Evolutionary conservation across 2,113 vertebrate genomes (phyloP).

Genomic region (Labeo rohita): DNA sequence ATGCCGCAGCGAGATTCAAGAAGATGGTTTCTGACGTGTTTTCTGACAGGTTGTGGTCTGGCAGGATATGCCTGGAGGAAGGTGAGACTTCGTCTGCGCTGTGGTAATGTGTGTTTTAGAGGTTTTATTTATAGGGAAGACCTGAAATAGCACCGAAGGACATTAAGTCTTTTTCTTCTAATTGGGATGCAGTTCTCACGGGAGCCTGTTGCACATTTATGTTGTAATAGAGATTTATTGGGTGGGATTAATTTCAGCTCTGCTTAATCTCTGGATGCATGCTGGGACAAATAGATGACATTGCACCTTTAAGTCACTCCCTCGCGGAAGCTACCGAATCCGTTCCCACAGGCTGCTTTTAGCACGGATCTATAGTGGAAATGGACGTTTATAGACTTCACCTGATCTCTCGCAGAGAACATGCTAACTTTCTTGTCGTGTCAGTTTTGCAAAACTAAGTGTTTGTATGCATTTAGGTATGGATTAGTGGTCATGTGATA

Average conservation of each 20-base stretch:
- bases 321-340: neutral
- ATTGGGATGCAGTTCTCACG: slow-evolving; percentile 49
- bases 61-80: slow-evolving; percentile 3
- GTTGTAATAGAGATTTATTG: slow-evolving; percentile 46
- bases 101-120: neutral
- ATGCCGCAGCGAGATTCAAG: neutral
- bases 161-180: slow-evolving; percentile 43
- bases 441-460: neutral
- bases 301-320: neutral
- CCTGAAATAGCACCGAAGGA: slow-evolving; percentile 33
- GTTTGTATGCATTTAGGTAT: neutral
- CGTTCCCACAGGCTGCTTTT: neutral
- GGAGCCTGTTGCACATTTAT: slow-evolving; percentile 21
- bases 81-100: neutral
- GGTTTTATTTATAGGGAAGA: neutral
- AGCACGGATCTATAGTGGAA: neutral
- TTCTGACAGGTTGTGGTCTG: neutral
- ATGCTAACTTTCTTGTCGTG: neutral
- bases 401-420: neutral
- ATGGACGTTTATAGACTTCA: slow-evolving; percentile 12
- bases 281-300: slow-evolving; percentile 32
- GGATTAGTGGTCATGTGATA: neutral
- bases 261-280: slow-evolving; percentile 33
- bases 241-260: slow-evolving; percentile 50
- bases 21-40: neutral